Conservation (phyloP, 2,797 vertebrate genomes). For the Heteromormyrus szaboi region DNA sequence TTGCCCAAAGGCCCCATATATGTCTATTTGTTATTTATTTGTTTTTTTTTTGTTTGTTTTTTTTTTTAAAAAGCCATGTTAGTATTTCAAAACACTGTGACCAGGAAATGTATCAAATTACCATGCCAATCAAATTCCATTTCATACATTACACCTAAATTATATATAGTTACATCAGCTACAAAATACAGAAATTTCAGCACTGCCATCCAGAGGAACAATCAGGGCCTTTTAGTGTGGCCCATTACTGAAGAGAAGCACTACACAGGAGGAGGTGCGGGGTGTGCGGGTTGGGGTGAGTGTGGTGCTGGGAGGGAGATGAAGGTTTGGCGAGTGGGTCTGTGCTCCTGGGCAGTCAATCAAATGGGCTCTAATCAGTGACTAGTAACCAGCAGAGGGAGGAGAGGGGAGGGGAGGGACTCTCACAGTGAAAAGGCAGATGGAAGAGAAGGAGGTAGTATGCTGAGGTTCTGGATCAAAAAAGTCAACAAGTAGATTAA, state of each 20-base stretch:
- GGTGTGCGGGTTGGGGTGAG: not conserved
- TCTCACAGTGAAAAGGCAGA: not conserved
- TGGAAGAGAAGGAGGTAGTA: not conserved
- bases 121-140: not conserved
- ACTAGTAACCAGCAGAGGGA: not conserved
- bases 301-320: not conserved
- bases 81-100: not conserved
- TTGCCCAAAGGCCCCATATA: not conserved
- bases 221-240: not conserved
- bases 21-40: not conserved
- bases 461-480: not conserved
- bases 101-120: not conserved
- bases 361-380: not conserved
- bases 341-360: not conserved
- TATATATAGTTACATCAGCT: not conserved
- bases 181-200: not conserved
- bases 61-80: not conserved
- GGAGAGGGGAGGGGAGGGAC: not conserved
- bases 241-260: not conserved
- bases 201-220: not conserved
- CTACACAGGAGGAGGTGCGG: not conserved
- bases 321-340: not conserved
- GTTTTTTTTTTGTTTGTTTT: too few species aligned
- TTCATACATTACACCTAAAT: constrained; percentile 1
- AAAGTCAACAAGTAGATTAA: not conserved